Evolutionary conservation across 2,888 invertebrate genomes (phyloP).

Genomic region (Lomographa bimaculata): DNA sequence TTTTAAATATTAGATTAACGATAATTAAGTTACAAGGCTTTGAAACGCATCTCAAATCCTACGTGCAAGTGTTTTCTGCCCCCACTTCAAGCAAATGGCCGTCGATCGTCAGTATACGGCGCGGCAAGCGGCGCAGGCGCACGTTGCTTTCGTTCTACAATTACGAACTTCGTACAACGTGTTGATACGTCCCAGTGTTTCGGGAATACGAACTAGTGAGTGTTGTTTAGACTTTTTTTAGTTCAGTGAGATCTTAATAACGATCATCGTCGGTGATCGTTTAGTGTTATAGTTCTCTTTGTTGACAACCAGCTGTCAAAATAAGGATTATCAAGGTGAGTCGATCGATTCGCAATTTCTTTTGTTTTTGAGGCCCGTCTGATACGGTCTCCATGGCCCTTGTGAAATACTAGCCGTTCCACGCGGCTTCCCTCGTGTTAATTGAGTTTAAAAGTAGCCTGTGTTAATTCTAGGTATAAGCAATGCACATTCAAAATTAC

Average conservation of each 20-base stretch:
- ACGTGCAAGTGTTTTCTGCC: slow-evolving; percentile 50
- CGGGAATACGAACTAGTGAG: slow-evolving; percentile 14
- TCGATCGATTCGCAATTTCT: slow-evolving; percentile 50
- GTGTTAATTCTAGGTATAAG: no score
- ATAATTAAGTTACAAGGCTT: slow-evolving; percentile 1
- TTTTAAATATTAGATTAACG: neutral
- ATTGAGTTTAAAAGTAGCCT: no score
- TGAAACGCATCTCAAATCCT: neutral
- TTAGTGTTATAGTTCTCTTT: slow-evolving; percentile 46
- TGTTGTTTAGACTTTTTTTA: slow-evolving; percentile 26
- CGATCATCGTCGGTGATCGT: slow-evolving; percentile 19
- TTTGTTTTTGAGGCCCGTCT: slow-evolving; percentile 36
- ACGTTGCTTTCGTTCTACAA: slow-evolving; percentile 36
- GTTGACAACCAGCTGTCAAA: slow-evolving; percentile 74
- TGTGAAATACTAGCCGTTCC: no score
- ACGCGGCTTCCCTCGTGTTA: no score
- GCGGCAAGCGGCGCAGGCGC: slow-evolving; percentile 65
- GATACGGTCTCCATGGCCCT: no score
- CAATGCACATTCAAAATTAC: no score
- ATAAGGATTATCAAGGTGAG: slow-evolving; percentile 71
- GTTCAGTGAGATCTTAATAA: slow-evolving; percentile 30
- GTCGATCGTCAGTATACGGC: slow-evolving; percentile 64
- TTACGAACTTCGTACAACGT: slow-evolving; percentile 36
- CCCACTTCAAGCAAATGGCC: slow-evolving; percentile 71
- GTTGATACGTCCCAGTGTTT: slow-evolving; percentile 26